Base-by-base conservation (phyloP, 2,113 vertebrate genomes). In the Heptranchias perlo region DNA sequence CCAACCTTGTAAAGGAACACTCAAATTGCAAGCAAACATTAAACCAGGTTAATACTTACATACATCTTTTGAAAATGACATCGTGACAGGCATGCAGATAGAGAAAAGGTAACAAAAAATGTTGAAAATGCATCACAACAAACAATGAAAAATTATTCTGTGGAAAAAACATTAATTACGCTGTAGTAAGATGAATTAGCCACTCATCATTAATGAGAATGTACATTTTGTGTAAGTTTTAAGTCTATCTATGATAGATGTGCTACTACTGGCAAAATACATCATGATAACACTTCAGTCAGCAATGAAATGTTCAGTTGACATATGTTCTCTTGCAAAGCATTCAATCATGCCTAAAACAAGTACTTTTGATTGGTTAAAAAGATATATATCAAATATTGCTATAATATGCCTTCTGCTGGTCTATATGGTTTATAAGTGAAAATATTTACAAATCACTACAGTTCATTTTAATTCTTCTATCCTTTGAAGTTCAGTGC, bases 181-280 rank as follows among this genome's bases (percentile, higher is more conserved):
- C 96, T 96, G 97, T 84, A 91, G 97, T 96, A 98, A 97, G 97
- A 99, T 98, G 98, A 98, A 99, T 99, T 98, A 98, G 97, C 97
- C 96, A 96, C 96, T 97, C 97, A 98, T 98, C 98, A 98, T 98
- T 99, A 99, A 99, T 98, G 98, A 99, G 98, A 98, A 98, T 96
- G 97, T 97, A 98, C 97, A 98, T 98, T 98, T 98, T 98, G 98
- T 98, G 97, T 98, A 98, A 98, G 98, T 98, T 98, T 98, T 97
- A 97, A 97, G 97, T 98, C 97, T 96, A 97, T 97, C 97, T 97
- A 98, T 99, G 99, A 99, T 99, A 97, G 99, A 99, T 99, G 99
- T 97, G 98, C 98, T 97, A 97, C 98, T 96, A 97, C 97, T 95
- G 96, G 97, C 97, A 98, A 98, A 97, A 98, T 98, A 98, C 98